Percentiles rank a stretch among this genome's conserved stretches.
Evolutionary conservation across 2,113 vertebrate species (phyloP).

Genomic region (Peucedramus taeniatus): DNA sequence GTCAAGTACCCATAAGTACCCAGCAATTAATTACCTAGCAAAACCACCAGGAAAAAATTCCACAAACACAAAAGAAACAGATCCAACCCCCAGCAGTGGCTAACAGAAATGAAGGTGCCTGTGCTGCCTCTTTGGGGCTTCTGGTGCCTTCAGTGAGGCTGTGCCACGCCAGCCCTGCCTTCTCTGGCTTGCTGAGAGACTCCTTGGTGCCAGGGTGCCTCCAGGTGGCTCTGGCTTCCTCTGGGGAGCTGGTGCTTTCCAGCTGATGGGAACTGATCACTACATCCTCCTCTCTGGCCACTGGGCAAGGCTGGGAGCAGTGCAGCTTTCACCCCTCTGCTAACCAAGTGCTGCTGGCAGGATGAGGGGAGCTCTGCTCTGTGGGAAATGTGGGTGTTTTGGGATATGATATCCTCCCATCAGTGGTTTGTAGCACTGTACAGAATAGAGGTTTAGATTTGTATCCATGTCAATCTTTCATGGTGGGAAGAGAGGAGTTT

Average conservation of each 20-base stretch:
- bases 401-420: background rate
- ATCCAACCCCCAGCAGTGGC: too few relatives aligned
- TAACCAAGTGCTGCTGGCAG: background rate
- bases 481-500: background rate
- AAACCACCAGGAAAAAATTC: too few relatives aligned
- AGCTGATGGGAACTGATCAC: background rate
- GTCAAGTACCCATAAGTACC: too few relatives aligned
- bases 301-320: background rate
- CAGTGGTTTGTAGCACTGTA: background rate
- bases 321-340: background rate
- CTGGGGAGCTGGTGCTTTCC: background rate
- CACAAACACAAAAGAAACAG: too few relatives aligned
- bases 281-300: rapidly evolving
- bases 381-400: background rate
- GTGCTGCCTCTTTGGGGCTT: background rate
- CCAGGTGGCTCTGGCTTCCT: background rate
- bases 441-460: background rate
- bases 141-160: background rate
- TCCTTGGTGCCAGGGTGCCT: background rate
- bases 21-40: too few relatives aligned
- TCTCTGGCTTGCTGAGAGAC: background rate
- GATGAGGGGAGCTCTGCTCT: background rate
- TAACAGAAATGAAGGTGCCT: too few relatives aligned
- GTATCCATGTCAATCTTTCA: background rate
- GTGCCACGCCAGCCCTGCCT: background rate